These are phyloP conservation scores for Odontesthes bonariensis DNA, from an alignment of 2,113 vertebrate species.

Conservation along the genomic window DNA sequence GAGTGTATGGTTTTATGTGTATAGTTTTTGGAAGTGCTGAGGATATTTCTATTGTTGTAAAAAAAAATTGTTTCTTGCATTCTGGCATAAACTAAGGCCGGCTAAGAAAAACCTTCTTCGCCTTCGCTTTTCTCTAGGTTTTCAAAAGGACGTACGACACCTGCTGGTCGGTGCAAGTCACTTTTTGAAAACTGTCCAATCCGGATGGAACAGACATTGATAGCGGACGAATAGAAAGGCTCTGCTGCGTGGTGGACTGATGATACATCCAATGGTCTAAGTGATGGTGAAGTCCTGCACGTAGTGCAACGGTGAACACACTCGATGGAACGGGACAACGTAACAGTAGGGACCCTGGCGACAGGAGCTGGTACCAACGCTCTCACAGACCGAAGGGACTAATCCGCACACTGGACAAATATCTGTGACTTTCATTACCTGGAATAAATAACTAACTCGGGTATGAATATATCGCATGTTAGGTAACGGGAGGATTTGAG, in stretches of 20 bases:
- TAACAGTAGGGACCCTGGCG: slow-evolving; percentile 48
- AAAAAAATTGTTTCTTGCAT: not conserved
- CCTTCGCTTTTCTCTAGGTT: accelerated
- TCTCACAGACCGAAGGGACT: slow-evolving; percentile 11
- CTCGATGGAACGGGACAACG: slow-evolving; percentile 53
- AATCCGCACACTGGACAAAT: slow-evolving; percentile 11
- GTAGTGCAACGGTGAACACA: slow-evolving; percentile 47
- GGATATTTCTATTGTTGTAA: no score
- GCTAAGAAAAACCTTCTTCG: slow-evolving; percentile 35
- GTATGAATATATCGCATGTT: slow-evolving; percentile 36
- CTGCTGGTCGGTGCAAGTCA: slow-evolving; percentile 17
- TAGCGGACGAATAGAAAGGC: slow-evolving; percentile 59
- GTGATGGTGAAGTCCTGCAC: slow-evolving; percentile 31
- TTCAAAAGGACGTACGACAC: slow-evolving; percentile 29
- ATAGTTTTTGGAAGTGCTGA: no score
- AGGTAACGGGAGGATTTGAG: slow-evolving; percentile 47
- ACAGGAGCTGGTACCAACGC: slow-evolving; percentile 36
- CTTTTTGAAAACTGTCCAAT: slow-evolving; percentile 61
- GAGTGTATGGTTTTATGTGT: no score
- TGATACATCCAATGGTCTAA: slow-evolving; percentile 65
- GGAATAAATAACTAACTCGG: slow-evolving; percentile 17
- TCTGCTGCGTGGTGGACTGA: slow-evolving; percentile 42
- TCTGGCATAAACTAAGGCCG: slow-evolving; percentile 15
- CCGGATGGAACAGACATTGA: slow-evolving; percentile 47
- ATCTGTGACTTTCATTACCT: not conserved